Evolutionary conservation across 2,888 invertebrate genomes (phyloP).

Genomic region (Drosophila acutilabella): DNA sequence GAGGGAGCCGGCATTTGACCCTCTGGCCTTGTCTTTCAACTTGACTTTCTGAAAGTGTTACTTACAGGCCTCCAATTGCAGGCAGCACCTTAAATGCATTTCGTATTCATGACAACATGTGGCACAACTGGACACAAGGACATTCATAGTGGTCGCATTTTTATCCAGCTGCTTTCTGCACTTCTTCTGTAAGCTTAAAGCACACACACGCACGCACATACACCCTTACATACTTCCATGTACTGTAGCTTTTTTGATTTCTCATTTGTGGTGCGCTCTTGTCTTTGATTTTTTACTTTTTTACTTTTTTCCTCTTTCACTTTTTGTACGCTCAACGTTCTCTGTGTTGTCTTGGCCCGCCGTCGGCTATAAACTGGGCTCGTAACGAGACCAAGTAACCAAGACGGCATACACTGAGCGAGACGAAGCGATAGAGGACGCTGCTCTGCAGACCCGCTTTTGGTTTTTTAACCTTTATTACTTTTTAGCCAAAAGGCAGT

Average conservation of each 20-base stretch:
- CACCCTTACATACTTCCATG: constrained; percentile 8
- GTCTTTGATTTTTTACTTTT: constrained; percentile 58
- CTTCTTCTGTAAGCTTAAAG: constrained; percentile 18
- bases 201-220: constrained; percentile 17
- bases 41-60: constrained; percentile 72
- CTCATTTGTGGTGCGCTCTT: constrained; percentile 64
- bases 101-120: constrained; percentile 72
- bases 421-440: neutral
- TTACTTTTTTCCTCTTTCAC: constrained; percentile 20
- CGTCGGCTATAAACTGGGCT: constrained; percentile 63
- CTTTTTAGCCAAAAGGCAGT: constrained; percentile 67
- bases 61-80: constrained; percentile 38
- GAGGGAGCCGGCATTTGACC: constrained; percentile 59
- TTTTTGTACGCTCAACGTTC: constrained; percentile 27
- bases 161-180: constrained; percentile 8
- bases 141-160: constrained; percentile 34
- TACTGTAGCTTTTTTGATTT: constrained; percentile 61
- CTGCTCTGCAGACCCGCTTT: constrained; percentile 22
- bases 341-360: constrained; percentile 44
- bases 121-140: constrained; percentile 47
- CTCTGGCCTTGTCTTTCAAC: constrained; percentile 70
- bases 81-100: constrained; percentile 58
- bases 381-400: constrained; percentile 45
- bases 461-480: constrained; percentile 69
- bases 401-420: constrained; percentile 1